Conservation (phyloP, 2,888 invertebrate species). For the Scaptomyza cyrtandrae region DNA sequence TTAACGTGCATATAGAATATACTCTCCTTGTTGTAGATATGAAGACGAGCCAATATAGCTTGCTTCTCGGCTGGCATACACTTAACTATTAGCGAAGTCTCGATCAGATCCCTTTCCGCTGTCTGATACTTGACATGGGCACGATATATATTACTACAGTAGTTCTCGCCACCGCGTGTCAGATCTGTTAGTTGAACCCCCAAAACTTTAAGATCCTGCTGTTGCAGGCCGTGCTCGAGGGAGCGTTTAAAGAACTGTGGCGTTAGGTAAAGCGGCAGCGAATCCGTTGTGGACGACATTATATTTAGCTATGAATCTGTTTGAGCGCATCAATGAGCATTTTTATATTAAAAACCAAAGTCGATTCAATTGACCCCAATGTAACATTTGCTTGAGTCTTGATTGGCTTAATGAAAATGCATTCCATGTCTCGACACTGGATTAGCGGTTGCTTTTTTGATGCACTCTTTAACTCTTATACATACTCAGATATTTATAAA, state of each 20-base stretch:
- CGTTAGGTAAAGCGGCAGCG: conserved; percentile 65
- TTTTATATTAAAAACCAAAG: conserved; percentile 63
- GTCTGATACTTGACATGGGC: conserved; percentile 70
- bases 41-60: conserved; percentile 82
- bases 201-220: conserved; percentile 68
- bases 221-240: conserved; percentile 79
- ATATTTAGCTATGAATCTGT: conserved; percentile 30
- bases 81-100: conserved; percentile 74
- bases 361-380: conserved; percentile 66
- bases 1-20: conserved; percentile 84
- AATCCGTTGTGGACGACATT: conserved; percentile 55
- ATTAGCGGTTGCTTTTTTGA: conserved; percentile 63
- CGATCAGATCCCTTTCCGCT: conserved; percentile 35
- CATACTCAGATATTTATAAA: too few relatives aligned
- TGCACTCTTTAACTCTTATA: not conserved
- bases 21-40: conserved; percentile 85
- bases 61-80: conserved; percentile 83
- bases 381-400: conserved; percentile 36
- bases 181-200: conserved; percentile 67
- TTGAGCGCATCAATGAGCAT: conserved; percentile 3
- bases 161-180: conserved; percentile 82
- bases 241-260: conserved; percentile 73
- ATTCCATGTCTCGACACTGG: conserved; percentile 34
- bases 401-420: conserved; percentile 65
- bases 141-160: conserved; percentile 83